phyloP scores from a whole-genome alignment of 1,140 invertebrate genomes.

The Camponotus floridanus region DNA sequence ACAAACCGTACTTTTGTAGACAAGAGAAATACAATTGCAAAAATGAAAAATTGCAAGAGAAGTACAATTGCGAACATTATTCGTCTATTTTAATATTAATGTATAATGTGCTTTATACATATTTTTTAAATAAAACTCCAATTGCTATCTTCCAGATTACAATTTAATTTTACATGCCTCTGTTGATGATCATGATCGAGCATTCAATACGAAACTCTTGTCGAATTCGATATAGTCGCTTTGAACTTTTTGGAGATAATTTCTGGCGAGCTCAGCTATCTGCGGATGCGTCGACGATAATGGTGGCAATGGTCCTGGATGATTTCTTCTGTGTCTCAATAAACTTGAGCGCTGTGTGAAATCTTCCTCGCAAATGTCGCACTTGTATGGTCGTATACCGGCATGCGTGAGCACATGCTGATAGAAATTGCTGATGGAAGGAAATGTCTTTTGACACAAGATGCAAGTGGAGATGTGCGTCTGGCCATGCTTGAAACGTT shows the following conservation, averaged over 20 bases:
- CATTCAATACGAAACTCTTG: conserved; percentile 28
- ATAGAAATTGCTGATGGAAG: conserved; percentile 76
- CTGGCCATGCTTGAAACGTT: conserved; percentile 85
- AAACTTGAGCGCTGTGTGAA: conserved; percentile 77
- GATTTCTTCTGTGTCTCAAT: conserved; percentile 68
- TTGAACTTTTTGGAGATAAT: conserved; percentile 63
- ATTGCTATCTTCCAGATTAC: not conserved
- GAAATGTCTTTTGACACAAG: conserved; percentile 84
- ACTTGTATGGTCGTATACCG: conserved; percentile 89
- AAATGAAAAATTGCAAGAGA: not conserved
- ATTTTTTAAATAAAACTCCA: not conserved
- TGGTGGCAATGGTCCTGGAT: conserved; percentile 67
- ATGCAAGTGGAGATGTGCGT: conserved; percentile 85
- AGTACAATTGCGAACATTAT: not conserved
- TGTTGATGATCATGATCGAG: conserved; percentile 30
- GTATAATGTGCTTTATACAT: not conserved
- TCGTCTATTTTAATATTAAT: not conserved
- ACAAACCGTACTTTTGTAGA: not conserved
- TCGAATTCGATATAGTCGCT: conserved; percentile 40
- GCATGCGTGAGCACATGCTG: conserved; percentile 89
- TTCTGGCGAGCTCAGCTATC: conserved; percentile 75
- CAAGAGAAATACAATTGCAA: not conserved
- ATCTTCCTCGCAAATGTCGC: conserved; percentile 80
- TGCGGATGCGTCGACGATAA: conserved; percentile 64
- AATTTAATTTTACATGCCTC: not conserved